These are phyloP conservation scores for Hippoglossus hippoglossus DNA, from an alignment of 2,797 vertebrate genomes.

Conservation along the genomic window DNA sequence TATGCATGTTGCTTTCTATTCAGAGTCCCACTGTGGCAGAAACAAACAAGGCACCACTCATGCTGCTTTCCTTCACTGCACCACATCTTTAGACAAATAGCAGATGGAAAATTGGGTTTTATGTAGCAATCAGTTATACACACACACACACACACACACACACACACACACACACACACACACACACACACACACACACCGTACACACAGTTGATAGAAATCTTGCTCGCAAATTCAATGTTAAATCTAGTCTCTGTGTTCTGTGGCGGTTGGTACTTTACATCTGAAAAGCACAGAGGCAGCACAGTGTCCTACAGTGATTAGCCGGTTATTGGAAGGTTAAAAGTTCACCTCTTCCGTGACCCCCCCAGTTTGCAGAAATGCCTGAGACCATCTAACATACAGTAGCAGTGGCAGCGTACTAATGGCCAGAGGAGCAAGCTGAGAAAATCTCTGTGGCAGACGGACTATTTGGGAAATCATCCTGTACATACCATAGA, in stretches of 20 bases:
- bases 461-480: not conserved
- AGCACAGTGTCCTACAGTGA: constrained; percentile 15
- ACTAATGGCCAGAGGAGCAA: constrained; percentile 4
- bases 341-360: constrained; percentile 14
- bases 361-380: constrained; percentile 16
- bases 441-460: not conserved
- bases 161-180: not conserved
- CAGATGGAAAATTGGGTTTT: constrained; percentile 45
- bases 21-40: constrained; percentile 56
- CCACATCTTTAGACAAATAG: constrained; percentile 49
- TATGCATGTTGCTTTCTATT: constrained; percentile 37
- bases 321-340: constrained; percentile 36
- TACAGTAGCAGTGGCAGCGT: constrained; percentile 8
- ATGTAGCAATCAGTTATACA: constrained; percentile 39
- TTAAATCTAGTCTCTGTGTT: not conserved
- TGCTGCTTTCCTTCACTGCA: constrained; percentile 48
- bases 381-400: constrained; percentile 18
- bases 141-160: not conserved
- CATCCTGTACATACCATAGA: too few species aligned
- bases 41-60: constrained; percentile 64
- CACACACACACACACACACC: not conserved
- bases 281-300: constrained; percentile 16
- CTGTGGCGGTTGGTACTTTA: not conserved
- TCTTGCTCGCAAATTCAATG: not conserved
- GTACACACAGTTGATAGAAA: not conserved